Percentiles rank a stretch among this genome's conserved stretches.
Conservation (phyloP, 2,113 vertebrate species). For the Dipodomys ordii region DNA sequence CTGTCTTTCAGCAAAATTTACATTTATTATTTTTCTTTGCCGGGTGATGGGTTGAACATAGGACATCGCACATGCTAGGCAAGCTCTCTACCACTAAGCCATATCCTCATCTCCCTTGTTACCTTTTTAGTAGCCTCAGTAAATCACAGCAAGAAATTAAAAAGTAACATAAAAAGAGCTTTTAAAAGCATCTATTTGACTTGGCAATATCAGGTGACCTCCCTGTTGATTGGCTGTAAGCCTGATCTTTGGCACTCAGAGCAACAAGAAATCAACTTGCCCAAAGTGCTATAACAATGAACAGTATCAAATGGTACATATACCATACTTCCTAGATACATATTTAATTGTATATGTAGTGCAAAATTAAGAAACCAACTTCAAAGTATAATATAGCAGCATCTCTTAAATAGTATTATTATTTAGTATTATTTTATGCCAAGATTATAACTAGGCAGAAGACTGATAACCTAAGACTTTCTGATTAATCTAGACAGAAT, state of each 20-base stretch:
- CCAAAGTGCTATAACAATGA: neutral
- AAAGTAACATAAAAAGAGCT: neutral
- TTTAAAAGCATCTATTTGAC: neutral
- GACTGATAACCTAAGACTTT: neutral
- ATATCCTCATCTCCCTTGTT: neutral
- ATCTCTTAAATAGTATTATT: neutral
- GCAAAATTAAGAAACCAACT: neutral
- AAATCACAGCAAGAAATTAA: neutral
- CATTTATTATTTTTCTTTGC: neutral
- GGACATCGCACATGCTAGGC: neutral
- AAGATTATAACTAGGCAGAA: neutral
- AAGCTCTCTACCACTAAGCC: neutral
- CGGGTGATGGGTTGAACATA: neutral
- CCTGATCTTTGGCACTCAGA: neutral
- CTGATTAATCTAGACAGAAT: constrained; percentile 37
- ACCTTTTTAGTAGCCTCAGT: neutral
- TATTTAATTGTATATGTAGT: neutral
- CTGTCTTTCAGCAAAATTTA: constrained; percentile 9
- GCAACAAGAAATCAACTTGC: neutral
- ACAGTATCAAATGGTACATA: neutral
- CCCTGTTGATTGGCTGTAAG: neutral
- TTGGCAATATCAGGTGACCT: neutral
- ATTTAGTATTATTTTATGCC: neutral
- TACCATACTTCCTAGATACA: neutral
- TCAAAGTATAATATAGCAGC: neutral